Base-by-base conservation (phyloP, 2,888 invertebrate species). In the Drosophila longiperda region DNA sequence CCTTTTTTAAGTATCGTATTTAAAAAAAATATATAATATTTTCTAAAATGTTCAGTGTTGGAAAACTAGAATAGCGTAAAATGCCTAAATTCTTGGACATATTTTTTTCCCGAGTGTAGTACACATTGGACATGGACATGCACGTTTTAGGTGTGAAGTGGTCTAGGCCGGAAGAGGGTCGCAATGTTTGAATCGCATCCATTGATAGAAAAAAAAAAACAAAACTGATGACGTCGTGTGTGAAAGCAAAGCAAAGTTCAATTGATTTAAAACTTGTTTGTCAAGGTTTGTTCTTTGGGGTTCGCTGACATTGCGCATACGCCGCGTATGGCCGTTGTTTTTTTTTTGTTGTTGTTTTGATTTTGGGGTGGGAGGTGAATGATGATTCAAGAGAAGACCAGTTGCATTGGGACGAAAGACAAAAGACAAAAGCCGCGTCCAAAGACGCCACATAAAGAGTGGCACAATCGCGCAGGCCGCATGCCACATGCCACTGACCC, bases 401-500 rank as follows among this genome's bases (percentile, higher is more conserved):
- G 55, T 33, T 72, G 77, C 78, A 58, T 57, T 69, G 59, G 66
- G 67, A 3, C n/a, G 8, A 55, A 12, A 53, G 20, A 20, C 45
- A 48, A 29, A 62, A 78, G 77, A 77, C 83, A 80, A 87, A 87
- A 78, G 80, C 78, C 65, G 67, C 61, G n/a, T 53, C 66, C 74
- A 77, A 84, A 67, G 82, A 75, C 78, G 65, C 9, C 49, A 42
- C 62, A 63, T 55, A 79, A 66, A 67, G 78, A 55, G 29, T 40
- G 45, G 52, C 73, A 73, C 63, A 68, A 73, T 72, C 78, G 69
- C 58, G 63, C 61, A 62, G 66, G 74, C 72, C 55, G n/a, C 67
- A 36, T 58, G 45, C 66, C 59, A n/a, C 64, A 53, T 73, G 80
- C 90, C 87, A 82, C 79, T 91, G 91, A 91, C 91, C 91, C 80